A percentile compares a stretch with the other conserved stretches of the same genome.
These are phyloP conservation scores for Mellivora capensis DNA, from an alignment of 2,113 vertebrate genomes.

Conservation along the genomic window DNA sequence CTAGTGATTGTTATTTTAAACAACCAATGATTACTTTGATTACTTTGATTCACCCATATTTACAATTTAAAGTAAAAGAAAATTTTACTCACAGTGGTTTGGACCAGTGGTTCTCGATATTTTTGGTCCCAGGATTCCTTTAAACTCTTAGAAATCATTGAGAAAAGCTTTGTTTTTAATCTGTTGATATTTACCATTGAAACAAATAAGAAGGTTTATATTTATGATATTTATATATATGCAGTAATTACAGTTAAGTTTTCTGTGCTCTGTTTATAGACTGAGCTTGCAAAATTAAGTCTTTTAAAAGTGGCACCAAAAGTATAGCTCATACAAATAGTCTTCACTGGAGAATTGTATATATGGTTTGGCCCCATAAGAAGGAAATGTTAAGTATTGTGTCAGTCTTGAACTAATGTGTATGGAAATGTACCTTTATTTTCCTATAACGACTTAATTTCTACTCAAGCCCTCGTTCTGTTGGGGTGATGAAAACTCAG, in stretches of 20 bases:
- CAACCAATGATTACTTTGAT: too few species aligned
- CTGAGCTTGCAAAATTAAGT: not conserved
- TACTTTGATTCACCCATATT: too few species aligned
- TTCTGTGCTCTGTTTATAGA: not conserved
- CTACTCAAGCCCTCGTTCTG: not conserved
- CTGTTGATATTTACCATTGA: not conserved
- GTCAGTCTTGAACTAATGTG: not conserved
- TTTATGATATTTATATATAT: not conserved
- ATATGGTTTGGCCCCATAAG: not conserved
- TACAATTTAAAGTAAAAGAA: not conserved
- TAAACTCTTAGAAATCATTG: not conserved
- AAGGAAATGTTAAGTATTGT: not conserved
- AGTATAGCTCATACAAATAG: not conserved
- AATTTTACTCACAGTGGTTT: not conserved
- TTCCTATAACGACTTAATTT: not conserved
- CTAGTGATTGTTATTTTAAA: too few species aligned
- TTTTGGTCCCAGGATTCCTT: not conserved
- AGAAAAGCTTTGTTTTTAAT: not conserved
- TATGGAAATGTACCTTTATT: not conserved
- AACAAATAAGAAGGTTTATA: not conserved
- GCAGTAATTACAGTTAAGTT: not conserved
- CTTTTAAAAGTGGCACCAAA: not conserved
- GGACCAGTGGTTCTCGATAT: not conserved
- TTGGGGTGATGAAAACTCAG: not conserved
- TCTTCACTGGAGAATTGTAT: not conserved